A percentile compares a stretch with the other conserved stretches of the same genome.
These are phyloP conservation scores for Pristiophorus japonicus DNA, from an alignment of 2,113 vertebrate species.

Conservation along the genomic window DNA sequence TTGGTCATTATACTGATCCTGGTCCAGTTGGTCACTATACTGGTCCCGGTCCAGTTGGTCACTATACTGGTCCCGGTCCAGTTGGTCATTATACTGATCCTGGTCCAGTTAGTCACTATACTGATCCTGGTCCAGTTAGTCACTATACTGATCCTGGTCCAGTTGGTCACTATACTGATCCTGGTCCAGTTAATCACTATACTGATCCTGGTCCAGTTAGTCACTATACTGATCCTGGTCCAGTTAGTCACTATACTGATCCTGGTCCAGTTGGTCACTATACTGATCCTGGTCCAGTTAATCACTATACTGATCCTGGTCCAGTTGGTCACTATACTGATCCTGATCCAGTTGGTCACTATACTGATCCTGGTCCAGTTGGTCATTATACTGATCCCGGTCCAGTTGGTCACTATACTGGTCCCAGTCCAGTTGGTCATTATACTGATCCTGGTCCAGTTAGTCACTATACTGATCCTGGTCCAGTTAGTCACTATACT, in stretches of 20 bases:
- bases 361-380: too few relatives aligned
- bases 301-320: background rate
- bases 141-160: background rate
- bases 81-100: background rate
- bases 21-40: too few relatives aligned
- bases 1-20: too few relatives aligned
- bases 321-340: too few relatives aligned
- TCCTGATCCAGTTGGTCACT: too few relatives aligned
- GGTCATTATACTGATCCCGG: background rate
- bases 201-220: background rate
- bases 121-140: background rate
- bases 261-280: background rate
- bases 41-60: background rate
- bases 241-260: too few relatives aligned
- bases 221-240: background rate
- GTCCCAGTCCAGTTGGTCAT: background rate
- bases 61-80: background rate
- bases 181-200: background rate
- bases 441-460: background rate
- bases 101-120: background rate
- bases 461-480: too few relatives aligned
- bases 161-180: background rate
- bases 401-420: too few relatives aligned
- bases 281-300: background rate
- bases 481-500: too few relatives aligned